Evolutionary conservation across 2,888 invertebrate species (phyloP).

Genomic region (Siphonodentalium dalli): DNA sequence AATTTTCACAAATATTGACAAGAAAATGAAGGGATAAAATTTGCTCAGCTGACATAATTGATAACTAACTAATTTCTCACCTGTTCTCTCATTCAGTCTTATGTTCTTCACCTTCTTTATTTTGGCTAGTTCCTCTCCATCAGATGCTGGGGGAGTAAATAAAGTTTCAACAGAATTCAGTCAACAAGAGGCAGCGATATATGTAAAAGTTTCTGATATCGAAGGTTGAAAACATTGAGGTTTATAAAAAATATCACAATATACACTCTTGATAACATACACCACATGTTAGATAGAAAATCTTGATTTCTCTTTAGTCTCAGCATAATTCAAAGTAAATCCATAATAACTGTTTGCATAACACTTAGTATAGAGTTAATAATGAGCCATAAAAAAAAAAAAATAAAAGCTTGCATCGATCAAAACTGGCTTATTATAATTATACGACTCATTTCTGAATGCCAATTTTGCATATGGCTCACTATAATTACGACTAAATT

Average conservation of each 20-base stretch:
- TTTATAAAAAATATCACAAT: background rate
- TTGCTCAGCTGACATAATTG: background rate
- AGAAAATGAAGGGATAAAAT: background rate
- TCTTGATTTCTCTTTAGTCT: background rate
- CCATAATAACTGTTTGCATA: too few relatives aligned
- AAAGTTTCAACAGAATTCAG: slow-evolving; percentile 15
- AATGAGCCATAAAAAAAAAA: too few relatives aligned
- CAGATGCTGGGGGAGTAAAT: slow-evolving; percentile 73
- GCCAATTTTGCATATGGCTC: too few relatives aligned
- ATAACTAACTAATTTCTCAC: slow-evolving; percentile 62
- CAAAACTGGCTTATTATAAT: too few relatives aligned
- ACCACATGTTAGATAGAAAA: background rate
- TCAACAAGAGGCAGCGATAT: background rate
- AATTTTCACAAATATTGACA: too few relatives aligned
- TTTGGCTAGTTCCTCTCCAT: slow-evolving; percentile 86
- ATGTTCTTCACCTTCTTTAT: slow-evolving; percentile 94
- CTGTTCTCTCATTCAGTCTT: slow-evolving; percentile 89
- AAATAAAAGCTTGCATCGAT: too few relatives aligned
- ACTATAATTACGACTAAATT: too few relatives aligned
- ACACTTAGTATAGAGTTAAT: too few relatives aligned
- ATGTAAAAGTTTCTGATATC: background rate
- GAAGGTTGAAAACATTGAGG: background rate
- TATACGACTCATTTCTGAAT: too few relatives aligned
- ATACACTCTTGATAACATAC: background rate
- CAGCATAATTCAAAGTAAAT: background rate